phyloP scores from a whole-genome alignment of 2,888 invertebrate species.

The Orchesella flavescens region DNA sequence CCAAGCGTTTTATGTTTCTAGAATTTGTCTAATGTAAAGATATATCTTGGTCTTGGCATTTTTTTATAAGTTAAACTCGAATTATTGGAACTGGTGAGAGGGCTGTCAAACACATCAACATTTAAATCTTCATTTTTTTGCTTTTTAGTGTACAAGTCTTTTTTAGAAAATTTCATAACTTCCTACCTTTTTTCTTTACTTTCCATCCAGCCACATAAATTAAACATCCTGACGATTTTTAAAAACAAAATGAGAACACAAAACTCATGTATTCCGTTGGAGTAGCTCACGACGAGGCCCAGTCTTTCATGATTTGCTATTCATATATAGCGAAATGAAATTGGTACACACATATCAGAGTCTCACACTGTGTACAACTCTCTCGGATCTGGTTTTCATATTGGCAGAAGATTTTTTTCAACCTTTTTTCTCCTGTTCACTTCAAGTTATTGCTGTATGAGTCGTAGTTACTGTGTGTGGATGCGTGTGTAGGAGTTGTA shows the following conservation, averaged over 20 bases:
- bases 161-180: not conserved
- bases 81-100: not conserved
- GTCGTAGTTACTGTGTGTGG: too few relatives aligned
- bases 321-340: too few relatives aligned
- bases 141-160: not conserved
- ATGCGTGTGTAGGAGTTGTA: conserved; percentile 58
- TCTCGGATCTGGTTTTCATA: conserved; percentile 36
- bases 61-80: too few relatives aligned
- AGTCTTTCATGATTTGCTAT: not conserved
- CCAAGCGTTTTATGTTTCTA: too few relatives aligned
- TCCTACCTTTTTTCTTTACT: conserved; percentile 50
- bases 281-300: not conserved
- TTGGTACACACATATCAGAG: too few relatives aligned
- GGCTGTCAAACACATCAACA: conserved; percentile 56
- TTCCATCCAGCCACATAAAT: conserved; percentile 58
- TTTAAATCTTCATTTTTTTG: not conserved
- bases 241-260: conserved; percentile 42
- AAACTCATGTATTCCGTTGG: conserved; percentile 31
- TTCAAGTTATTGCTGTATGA: too few relatives aligned
- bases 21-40: too few relatives aligned
- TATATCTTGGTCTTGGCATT: too few relatives aligned
- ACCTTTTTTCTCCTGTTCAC: too few relatives aligned
- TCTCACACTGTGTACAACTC: too few relatives aligned
- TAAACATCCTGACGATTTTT: conserved; percentile 54
- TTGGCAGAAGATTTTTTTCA: not conserved